A percentile compares a stretch with the other conserved stretches of the same genome.
Evolutionary conservation across 2,888 invertebrate species (phyloP).

Genomic region (Sinopyrophorus schimmeli): DNA sequence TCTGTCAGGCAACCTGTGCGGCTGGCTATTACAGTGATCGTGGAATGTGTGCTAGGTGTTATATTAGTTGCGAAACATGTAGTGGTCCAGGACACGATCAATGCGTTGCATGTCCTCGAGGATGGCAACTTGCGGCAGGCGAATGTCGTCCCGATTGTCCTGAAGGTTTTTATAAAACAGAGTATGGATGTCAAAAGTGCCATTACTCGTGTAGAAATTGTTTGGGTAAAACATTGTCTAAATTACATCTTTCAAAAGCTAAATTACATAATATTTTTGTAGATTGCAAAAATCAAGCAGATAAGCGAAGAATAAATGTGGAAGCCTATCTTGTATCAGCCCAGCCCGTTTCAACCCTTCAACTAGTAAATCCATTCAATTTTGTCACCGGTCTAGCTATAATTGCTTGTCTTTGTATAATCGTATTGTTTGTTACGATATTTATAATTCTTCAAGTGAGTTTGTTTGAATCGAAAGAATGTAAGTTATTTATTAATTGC

Average conservation of each 20-base stretch:
- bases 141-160: conserved; percentile 87
- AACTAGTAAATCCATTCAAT: conserved; percentile 60
- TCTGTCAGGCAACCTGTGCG: conserved; percentile 80
- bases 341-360: conserved; percentile 53
- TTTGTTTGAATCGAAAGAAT: not conserved
- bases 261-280: conserved; percentile 28
- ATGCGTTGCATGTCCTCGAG: conserved; percentile 79
- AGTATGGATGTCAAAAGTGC: conserved; percentile 83
- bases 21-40: conserved; percentile 84
- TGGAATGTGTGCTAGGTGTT: conserved; percentile 80
- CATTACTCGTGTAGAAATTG: conserved; percentile 88
- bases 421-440: conserved; percentile 70
- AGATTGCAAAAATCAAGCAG: conserved; percentile 54
- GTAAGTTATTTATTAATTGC: conserved; percentile 23
- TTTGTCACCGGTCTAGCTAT: conserved; percentile 69
- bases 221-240: conserved; percentile 65
- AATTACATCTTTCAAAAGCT: not conserved
- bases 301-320: conserved; percentile 53
- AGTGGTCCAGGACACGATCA: conserved; percentile 83
- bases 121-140: conserved; percentile 81
- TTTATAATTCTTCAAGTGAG: conserved; percentile 74
- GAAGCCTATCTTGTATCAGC: conserved; percentile 53
- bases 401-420: conserved; percentile 69
- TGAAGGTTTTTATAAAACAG: conserved; percentile 81
- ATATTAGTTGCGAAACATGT: conserved; percentile 82